Conservation (phyloP, 2,888 invertebrate genomes). For the Diplazon laetatorius region DNA sequence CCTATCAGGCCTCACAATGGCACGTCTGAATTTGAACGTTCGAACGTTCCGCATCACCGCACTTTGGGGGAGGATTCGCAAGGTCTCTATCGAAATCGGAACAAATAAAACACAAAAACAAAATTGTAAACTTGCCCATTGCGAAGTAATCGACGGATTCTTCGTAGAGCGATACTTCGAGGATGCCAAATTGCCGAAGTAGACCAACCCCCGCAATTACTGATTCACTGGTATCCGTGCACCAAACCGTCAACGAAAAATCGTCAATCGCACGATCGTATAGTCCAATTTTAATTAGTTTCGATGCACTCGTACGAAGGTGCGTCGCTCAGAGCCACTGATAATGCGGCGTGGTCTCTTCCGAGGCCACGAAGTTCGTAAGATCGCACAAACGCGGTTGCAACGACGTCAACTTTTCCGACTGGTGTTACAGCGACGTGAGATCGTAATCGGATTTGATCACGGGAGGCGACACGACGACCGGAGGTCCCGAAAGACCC, state of each 20-base stretch:
- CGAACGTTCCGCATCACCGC: constrained; percentile 5
- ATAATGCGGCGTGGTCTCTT: constrained; percentile 63
- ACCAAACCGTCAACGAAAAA: no score
- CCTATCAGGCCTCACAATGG: constrained; percentile 52
- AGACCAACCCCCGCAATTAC: no score
- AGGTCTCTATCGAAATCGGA: constrained; percentile 10
- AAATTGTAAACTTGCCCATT: constrained; percentile 46
- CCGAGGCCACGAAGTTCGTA: constrained; percentile 60
- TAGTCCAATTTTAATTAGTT: no score
- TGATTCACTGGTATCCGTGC: constrained; percentile 55
- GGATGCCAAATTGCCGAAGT: neutral
- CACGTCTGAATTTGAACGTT: constrained; percentile 57
- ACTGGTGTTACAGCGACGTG: constrained; percentile 87
- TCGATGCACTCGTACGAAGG: neutral
- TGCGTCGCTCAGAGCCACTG: constrained; percentile 59
- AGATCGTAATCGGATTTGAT: constrained; percentile 95
- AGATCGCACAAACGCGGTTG: constrained; percentile 62
- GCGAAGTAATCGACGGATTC: constrained; percentile 17
- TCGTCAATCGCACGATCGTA: no score
- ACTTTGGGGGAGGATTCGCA: neutral
- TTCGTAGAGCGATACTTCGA: neutral
- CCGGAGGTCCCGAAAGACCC: constrained; percentile 65
- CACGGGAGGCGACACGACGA: constrained; percentile 83
- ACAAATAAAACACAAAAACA: constrained; percentile 13
- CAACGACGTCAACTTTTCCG: constrained; percentile 54